phyloP scores from a whole-genome alignment of 2,797 vertebrate species.

The Ctenopoma kingsleyae region DNA sequence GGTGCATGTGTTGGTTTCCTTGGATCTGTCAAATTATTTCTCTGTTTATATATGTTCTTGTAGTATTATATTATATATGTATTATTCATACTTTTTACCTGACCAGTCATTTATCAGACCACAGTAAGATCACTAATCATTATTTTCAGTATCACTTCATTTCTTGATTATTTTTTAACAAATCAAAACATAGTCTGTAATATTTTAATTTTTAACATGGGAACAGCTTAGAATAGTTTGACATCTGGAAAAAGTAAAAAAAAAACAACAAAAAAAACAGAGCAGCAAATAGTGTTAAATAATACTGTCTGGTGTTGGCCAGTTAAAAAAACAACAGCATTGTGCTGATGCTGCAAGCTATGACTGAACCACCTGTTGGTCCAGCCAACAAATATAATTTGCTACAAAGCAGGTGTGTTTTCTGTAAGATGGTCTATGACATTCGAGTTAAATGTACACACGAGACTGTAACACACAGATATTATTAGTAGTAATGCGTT shows the following conservation, averaged over 20 bases:
- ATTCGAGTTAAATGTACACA: conserved; percentile 49
- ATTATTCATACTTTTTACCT: background rate
- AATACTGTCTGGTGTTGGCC: background rate
- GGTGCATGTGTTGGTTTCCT: conserved; percentile 1
- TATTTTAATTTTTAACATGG: too few relatives aligned
- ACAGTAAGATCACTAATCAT: background rate
- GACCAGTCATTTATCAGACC: background rate
- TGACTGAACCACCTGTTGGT: conserved; percentile 33
- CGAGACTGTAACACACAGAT: background rate
- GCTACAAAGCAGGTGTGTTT: conserved; percentile 75
- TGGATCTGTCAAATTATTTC: background rate
- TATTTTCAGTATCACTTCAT: background rate
- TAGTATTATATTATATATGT: too few relatives aligned
- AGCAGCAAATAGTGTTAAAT: background rate
- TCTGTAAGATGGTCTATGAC: conserved; percentile 58
- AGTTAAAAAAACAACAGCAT: conserved; percentile 20
- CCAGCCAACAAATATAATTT: conserved; percentile 65
- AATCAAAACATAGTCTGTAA: conserved; percentile 6
- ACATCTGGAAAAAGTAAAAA: too few relatives aligned
- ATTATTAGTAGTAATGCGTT: conserved; percentile 42
- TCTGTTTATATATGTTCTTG: conserved; percentile 1
- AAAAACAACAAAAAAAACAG: background rate
- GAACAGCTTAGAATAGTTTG: too few relatives aligned
- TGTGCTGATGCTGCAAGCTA: conserved; percentile 45
- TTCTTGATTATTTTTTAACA: background rate